Conservation (phyloP, 2,113 vertebrate species). For the Pachypanchax playfairii region DNA sequence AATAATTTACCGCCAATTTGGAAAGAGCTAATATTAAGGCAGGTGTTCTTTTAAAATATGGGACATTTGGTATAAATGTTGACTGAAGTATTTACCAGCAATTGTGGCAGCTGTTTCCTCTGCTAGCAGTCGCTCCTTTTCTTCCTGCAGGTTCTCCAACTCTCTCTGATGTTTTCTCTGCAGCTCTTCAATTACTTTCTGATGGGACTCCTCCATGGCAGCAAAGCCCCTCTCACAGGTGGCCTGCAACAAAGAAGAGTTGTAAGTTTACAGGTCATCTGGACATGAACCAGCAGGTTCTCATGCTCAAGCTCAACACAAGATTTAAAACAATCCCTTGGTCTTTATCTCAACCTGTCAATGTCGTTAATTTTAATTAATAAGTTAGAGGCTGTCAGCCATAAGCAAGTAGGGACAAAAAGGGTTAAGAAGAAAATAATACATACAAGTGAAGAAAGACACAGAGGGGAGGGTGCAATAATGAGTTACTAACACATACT, state of each 20-base stretch:
- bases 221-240: slow-evolving; percentile 84
- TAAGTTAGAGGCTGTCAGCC: no score
- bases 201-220: slow-evolving; percentile 85
- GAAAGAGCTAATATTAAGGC: no score
- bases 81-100: slow-evolving; percentile 70
- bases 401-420: no score
- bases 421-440: no score
- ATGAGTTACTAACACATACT: slow-evolving; percentile 25
- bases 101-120: slow-evolving; percentile 85
- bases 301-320: slow-evolving; percentile 25
- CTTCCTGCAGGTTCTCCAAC: slow-evolving; percentile 83
- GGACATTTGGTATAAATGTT: no score
- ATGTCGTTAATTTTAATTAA: neutral
- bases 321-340: neutral
- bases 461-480: no score
- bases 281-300: slow-evolving; percentile 26
- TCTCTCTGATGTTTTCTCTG: slow-evolving; percentile 84
- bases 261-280: slow-evolving; percentile 31
- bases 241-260: slow-evolving; percentile 63
- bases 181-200: slow-evolving; percentile 84
- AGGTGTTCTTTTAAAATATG: no score
- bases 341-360: neutral
- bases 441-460: no score
- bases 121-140: slow-evolving; percentile 81
- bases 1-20: no score